phyloP scores from a whole-genome alignment of 2,888 invertebrate genomes.

The Zelleria hepariella region DNA sequence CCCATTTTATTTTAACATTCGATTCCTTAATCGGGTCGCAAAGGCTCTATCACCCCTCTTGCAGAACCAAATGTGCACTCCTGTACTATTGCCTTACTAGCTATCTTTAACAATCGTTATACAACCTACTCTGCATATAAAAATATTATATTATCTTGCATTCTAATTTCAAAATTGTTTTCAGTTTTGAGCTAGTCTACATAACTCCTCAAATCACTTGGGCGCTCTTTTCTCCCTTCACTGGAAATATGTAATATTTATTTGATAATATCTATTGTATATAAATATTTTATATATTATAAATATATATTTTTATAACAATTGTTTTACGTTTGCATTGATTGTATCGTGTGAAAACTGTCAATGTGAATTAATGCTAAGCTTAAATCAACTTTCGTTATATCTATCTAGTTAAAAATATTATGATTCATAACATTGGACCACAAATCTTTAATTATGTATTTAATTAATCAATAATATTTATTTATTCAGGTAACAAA shows the following conservation, averaged over 20 bases:
- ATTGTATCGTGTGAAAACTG: slow-evolving; percentile 18
- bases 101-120: slow-evolving; percentile 1
- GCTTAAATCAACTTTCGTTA: slow-evolving; percentile 45
- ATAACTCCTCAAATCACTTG: background rate
- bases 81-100: background rate
- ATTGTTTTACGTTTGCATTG: background rate
- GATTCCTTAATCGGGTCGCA: background rate
- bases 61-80: background rate
- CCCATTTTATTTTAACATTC: slow-evolving; percentile 21
- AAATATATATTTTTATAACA: background rate
- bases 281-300: background rate
- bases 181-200: background rate
- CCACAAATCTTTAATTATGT: slow-evolving; percentile 66
- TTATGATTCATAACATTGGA: slow-evolving; percentile 71
- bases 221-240: background rate
- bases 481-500: slow-evolving; percentile 69
- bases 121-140: slow-evolving; percentile 5
- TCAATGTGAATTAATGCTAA: slow-evolving; percentile 40
- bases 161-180: background rate
- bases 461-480: slow-evolving; percentile 66
- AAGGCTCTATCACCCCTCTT: background rate
- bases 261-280: background rate
- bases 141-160: slow-evolving; percentile 4
- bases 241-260: background rate
- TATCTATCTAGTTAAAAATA: slow-evolving; percentile 63